phyloP scores from a whole-genome alignment of 1,140 invertebrate genomes.

The Papilio xuthus region DNA sequence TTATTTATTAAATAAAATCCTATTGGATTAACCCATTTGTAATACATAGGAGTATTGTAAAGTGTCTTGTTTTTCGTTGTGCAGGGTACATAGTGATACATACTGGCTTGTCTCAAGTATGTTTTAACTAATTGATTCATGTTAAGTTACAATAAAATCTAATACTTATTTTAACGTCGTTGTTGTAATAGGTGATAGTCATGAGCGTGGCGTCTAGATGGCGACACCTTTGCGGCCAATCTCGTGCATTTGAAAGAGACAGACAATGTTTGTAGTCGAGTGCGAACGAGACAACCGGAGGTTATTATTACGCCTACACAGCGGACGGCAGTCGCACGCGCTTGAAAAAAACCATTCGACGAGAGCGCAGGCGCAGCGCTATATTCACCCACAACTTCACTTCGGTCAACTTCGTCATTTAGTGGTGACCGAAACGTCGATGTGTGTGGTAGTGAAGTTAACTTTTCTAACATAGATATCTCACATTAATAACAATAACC shows the following conservation, averaged over 20 bases:
- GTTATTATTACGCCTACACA: constrained; percentile 77
- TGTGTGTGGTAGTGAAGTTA: constrained; percentile 81
- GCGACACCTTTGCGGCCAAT: constrained; percentile 55
- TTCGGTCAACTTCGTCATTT: constrained; percentile 79
- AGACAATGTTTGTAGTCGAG: constrained; percentile 39
- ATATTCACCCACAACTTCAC: constrained; percentile 81
- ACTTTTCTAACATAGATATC: constrained; percentile 80
- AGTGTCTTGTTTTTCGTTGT: not conserved
- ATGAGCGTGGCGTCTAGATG: constrained; percentile 70
- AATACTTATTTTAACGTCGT: not conserved
- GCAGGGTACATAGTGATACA: not conserved
- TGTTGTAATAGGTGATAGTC: constrained; percentile 51
- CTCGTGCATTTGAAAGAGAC: constrained; percentile 52
- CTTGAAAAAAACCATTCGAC: constrained; percentile 77
- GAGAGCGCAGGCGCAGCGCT: constrained; percentile 77
- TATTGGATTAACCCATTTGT: not conserved
- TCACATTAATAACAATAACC: constrained; percentile 78
- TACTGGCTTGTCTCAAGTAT: not conserved
- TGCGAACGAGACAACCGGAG: constrained; percentile 61
- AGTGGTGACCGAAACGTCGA: constrained; percentile 80
- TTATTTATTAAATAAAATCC: not conserved
- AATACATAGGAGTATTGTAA: not conserved
- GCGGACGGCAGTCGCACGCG: constrained; percentile 76
- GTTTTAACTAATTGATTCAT: not conserved
- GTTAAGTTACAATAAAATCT: not conserved